These are phyloP conservation scores for Gasteruption jaculator DNA, from an alignment of 2,888 invertebrate species.

Conservation along the genomic window DNA sequence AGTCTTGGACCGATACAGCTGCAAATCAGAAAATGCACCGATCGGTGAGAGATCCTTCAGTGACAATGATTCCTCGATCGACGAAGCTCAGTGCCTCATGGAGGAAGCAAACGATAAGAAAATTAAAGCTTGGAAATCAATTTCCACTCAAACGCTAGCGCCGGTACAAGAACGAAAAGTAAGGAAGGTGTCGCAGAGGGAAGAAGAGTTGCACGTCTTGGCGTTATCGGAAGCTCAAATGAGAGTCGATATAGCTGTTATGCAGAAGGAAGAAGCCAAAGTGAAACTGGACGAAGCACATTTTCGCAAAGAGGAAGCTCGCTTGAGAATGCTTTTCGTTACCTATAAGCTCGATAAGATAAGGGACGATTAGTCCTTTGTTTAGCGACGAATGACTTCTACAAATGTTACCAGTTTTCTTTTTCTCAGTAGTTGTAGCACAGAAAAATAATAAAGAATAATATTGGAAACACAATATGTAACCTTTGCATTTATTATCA, in stretches of 20 bases:
- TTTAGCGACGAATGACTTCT: too few relatives aligned
- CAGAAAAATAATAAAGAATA: too few relatives aligned
- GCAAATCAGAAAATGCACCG: slow-evolving; percentile 15
- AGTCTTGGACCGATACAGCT: background rate
- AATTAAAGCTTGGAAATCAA: slow-evolving; percentile 16
- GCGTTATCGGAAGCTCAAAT: slow-evolving; percentile 36
- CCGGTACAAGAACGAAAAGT: slow-evolving; percentile 13
- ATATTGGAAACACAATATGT: too few relatives aligned
- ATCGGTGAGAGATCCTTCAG: too few relatives aligned
- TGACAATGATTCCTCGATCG: too few relatives aligned
- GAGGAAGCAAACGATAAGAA: slow-evolving; percentile 15
- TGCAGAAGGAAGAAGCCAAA: slow-evolving; percentile 36
- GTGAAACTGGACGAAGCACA: slow-evolving; percentile 37
- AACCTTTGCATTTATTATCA: too few relatives aligned
- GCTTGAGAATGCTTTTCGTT: slow-evolving; percentile 34
- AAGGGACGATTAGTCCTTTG: slow-evolving; percentile 24
- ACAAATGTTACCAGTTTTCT: too few relatives aligned
- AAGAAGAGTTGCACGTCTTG: slow-evolving; percentile 31
- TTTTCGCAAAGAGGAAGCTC: slow-evolving; percentile 38
- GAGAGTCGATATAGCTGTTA: slow-evolving; percentile 34
- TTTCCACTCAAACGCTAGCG: slow-evolving; percentile 15
- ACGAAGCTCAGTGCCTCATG: too few relatives aligned
- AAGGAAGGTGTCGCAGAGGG: slow-evolving; percentile 24
- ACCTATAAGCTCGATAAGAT: slow-evolving; percentile 35
- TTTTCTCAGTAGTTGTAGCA: too few relatives aligned